Evolutionary conservation across 1,140 invertebrate species (phyloP), one percentile per base, ranked within the genome.

Genomic region (Danaus plexippus): DNA sequence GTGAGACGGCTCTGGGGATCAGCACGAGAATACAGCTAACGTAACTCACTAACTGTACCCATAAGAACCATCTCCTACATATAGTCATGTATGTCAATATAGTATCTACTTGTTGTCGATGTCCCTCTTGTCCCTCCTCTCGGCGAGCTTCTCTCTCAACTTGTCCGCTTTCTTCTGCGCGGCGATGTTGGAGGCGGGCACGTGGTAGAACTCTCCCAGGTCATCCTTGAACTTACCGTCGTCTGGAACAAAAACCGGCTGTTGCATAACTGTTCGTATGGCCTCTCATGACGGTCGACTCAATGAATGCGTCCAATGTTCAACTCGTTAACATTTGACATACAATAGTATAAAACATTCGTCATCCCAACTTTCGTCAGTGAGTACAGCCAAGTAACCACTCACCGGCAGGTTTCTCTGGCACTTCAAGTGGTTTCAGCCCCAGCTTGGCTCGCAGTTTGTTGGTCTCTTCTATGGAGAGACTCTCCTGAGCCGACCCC

Each of bases 401-500:
- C 56, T 46, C 32, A 85, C 80, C 82, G 41, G 71, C 46, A 61
- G 76, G 44, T 68, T 87, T 77, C 54, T 86, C 82, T 66, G 80
- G 88, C 6, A 96, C 86, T 72, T 98, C 93, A 1, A 99, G 86
- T 6, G 97, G 98, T 78, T 98, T 98, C 2, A 99, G 87, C 2
- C 97, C 97, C 11, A 99, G 89, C 77, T 98, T 97, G 7, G 95
- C 95, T 74, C 97, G 89, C 0, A 99, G 79, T 71, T 93, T 94
- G 84, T 98, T 98, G 11, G 96, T 97, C 77, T 97, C 96, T 67
- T 95, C 93, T 68, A 98, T 93, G 4, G 95, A 96, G 2, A 97
- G 82, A 48, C 90, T 91, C 48, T 90, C 89, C 59, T 80, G 72
- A 11, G 72, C 59, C 61, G 61, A 66, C 55, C 69, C 65, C 10